These are phyloP conservation scores for Cetoscarus ocellatus DNA, from an alignment of 2,797 vertebrate genomes.

Conservation along the genomic window DNA sequence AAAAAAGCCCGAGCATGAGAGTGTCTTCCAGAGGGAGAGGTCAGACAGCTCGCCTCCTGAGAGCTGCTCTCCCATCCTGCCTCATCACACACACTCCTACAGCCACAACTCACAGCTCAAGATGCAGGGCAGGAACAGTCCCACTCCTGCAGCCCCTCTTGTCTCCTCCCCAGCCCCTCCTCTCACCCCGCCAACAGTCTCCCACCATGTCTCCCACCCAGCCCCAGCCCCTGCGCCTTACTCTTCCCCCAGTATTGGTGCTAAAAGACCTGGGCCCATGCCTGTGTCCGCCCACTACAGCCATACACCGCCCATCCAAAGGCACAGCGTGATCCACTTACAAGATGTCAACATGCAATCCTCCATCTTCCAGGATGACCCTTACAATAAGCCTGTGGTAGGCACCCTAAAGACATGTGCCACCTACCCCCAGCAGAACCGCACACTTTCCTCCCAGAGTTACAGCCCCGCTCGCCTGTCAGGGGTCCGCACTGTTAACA, in stretches of 20 bases:
- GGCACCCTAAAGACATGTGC: conserved; percentile 95
- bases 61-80: conserved; percentile 91
- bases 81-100: conserved; percentile 90
- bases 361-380: conserved; percentile 91
- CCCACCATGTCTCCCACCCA: conserved; percentile 67
- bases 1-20: conserved; percentile 89
- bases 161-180: conserved; percentile 76
- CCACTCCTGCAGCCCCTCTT: conserved; percentile 80
- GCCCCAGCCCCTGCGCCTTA: conserved; percentile 78
- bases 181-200: conserved; percentile 69
- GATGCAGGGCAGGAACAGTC: conserved; percentile 91
- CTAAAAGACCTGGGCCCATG: conserved; percentile 88
- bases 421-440: conserved; percentile 98
- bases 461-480: conserved; percentile 94
- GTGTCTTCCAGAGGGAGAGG: conserved; percentile 87
- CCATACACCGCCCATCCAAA: conserved; percentile 94
- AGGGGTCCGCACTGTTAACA: conserved; percentile 91
- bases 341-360: conserved; percentile 92
- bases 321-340: conserved; percentile 97
- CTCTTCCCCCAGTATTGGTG: conserved; percentile 89
- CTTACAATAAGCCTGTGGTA: conserved; percentile 91
- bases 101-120: conserved; percentile 90
- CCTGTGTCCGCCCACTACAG: conserved; percentile 94
- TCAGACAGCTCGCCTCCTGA: conserved; percentile 90
- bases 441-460: conserved; percentile 96